A percentile compares a stretch with the other conserved stretches of the same genome.
These are phyloP conservation scores for Penaeus monodon DNA, from an alignment of 2,888 invertebrate genomes.

Conservation along the genomic window DNA sequence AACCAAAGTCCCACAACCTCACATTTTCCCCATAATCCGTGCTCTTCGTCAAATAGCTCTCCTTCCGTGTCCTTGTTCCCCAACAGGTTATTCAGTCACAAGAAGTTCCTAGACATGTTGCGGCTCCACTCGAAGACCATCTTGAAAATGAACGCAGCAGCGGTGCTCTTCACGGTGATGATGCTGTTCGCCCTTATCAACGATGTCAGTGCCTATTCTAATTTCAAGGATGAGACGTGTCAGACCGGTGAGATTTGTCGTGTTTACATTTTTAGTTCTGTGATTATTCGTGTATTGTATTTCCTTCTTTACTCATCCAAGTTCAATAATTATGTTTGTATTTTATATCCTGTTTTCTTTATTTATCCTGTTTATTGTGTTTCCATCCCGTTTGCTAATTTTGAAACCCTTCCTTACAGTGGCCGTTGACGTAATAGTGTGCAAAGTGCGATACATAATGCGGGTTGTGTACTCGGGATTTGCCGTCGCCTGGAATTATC, in stretches of 20 bases:
- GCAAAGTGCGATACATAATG: conserved; percentile 67
- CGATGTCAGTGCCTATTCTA: conserved; percentile 62
- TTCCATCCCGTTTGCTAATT: neutral
- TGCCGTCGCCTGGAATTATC: conserved; percentile 70
- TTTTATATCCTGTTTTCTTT: neutral
- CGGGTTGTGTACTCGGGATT: conserved; percentile 68
- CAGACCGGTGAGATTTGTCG: conserved; percentile 52
- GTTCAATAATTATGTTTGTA: neutral
- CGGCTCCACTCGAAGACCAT: conserved; percentile 70
- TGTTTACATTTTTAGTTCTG: too few species aligned
- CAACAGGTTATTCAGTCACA: conserved; percentile 68
- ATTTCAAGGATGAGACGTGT: conserved; percentile 63
- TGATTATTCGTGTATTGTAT: too few species aligned
- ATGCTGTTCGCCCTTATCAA: conserved; percentile 67
- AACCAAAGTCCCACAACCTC: too few species aligned
- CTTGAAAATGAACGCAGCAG: conserved; percentile 69
- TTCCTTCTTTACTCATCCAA: neutral
- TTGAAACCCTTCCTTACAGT: conserved; percentile 57
- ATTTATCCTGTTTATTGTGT: neutral
- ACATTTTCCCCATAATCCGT: too few species aligned
- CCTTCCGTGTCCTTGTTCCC: neutral
- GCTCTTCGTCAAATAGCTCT: too few species aligned
- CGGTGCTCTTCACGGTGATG: conserved; percentile 68
- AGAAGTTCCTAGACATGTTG: conserved; percentile 69
- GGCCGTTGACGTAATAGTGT: conserved; percentile 67